Evolutionary conservation across 2,797 vertebrate genomes (phyloP).

Genomic region (Chromis chromis): DNA sequence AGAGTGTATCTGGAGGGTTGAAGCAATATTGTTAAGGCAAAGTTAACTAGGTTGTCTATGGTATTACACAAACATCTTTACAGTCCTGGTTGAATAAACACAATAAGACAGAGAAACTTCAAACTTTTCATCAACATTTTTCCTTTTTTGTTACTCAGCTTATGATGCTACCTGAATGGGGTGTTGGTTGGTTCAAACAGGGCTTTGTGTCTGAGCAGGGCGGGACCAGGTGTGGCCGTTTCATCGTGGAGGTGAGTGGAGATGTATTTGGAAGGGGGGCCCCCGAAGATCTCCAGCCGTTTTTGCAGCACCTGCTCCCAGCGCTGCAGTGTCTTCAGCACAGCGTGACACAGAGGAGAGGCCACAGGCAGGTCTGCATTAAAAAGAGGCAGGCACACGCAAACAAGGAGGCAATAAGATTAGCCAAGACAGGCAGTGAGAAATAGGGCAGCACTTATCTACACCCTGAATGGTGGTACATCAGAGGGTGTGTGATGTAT

Average conservation of each 20-base stretch:
- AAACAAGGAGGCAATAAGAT: slow-evolving; percentile 25
- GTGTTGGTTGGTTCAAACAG: slow-evolving; percentile 95
- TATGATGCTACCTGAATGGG: slow-evolving; percentile 89
- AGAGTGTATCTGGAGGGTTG: background rate
- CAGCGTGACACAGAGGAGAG: slow-evolving; percentile 93
- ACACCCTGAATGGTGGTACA: slow-evolving; percentile 12
- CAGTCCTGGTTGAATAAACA: background rate
- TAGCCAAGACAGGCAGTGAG: slow-evolving; percentile 31
- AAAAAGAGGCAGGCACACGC: slow-evolving; percentile 44
- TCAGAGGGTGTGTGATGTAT: slow-evolving; percentile 29
- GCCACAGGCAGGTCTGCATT: slow-evolving; percentile 92
- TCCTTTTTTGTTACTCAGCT: background rate
- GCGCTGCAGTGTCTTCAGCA: slow-evolving; percentile 94
- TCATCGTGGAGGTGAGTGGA: slow-evolving; percentile 88
- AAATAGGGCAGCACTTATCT: slow-evolving; percentile 28
- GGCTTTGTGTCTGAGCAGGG: slow-evolving; percentile 95
- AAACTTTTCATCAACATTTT: background rate
- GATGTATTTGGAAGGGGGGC: slow-evolving; percentile 94
- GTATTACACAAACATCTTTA: background rate
- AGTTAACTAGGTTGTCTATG: background rate
- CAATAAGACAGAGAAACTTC: background rate
- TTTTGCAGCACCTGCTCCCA: slow-evolving; percentile 97
- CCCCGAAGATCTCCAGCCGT: slow-evolving; percentile 92
- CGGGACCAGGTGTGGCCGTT: slow-evolving; percentile 88
- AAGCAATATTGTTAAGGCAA: background rate